Percentiles rank a stretch among this genome's conserved stretches.
phyloP scores from a whole-genome alignment of 2,888 invertebrate species.

The Gastracanthus pulcherrimus region DNA sequence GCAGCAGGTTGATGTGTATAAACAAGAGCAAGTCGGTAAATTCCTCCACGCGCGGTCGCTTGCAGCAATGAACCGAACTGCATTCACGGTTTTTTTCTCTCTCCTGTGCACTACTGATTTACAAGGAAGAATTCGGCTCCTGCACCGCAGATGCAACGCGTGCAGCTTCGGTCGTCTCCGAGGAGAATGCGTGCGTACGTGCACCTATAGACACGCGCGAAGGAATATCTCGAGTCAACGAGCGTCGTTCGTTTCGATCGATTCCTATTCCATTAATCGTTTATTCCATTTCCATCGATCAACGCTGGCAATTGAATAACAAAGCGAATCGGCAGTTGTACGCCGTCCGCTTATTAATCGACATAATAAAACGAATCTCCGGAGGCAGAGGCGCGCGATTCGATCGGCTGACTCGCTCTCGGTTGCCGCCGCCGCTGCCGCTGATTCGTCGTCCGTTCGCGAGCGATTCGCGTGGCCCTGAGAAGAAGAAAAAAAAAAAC shows the following conservation, averaged over 20 bases:
- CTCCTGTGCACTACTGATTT: no score
- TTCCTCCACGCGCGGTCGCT: background rate
- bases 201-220: background rate
- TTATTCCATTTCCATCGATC: constrained; percentile 56
- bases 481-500: background rate
- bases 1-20: background rate
- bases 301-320: constrained; percentile 53
- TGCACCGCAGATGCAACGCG: no score
- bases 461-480: background rate
- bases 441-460: background rate
- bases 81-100: background rate
- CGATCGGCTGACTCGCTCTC: constrained; percentile 11
- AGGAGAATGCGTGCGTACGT: background rate
- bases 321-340: constrained; percentile 46
- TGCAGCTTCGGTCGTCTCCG: background rate
- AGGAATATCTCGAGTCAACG: background rate
- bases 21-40: constrained; percentile 3
- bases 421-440: background rate
- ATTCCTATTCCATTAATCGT: constrained; percentile 52
- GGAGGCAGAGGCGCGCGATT: constrained; percentile 25
- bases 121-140: no score
- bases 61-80: no score
- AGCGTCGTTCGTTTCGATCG: constrained; percentile 28
- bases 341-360: constrained; percentile 56
- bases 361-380: constrained; percentile 53